Evolutionary conservation across 2,797 vertebrate species (phyloP), one percentile per base, ranked within the genome.

Genomic region (Enteromius trimaculatus): DNA sequence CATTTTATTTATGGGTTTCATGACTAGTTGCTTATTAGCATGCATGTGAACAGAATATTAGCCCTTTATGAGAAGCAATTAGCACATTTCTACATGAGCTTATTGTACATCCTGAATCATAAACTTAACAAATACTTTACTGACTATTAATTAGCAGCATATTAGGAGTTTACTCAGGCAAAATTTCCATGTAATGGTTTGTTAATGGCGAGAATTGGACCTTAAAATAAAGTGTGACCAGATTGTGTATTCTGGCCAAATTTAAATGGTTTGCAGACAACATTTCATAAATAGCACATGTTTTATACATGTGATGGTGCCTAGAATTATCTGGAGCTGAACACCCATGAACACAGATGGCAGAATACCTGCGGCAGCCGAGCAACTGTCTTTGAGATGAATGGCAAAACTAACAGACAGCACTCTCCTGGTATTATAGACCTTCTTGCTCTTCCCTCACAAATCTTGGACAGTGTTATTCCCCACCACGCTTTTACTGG

Each of bases 401-500:
- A 31, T 19, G 6, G 47, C 23, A 80, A 62, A 1, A 8, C 53
- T 71, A 44, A 44, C 37, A 21, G 11, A 44, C 2, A 31, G 5
- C 37, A 21, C 23, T 58, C 79, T 70, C 53, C 17, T 21, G 23
- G 13, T 62, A 62, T 60, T 23, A 14, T 47, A 39, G 21, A 76
- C 51, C 31, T 39, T 76, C 29, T 39, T 60, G 34, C n/a, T 26
- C 14, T 85, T 64, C 75, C 79, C 68, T 62, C 64, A 55, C 87
- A 64, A 84, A 88, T 86, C 81, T 53, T 74, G 80, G 81, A 71
- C 75, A 79, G 58, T 76, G 81, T 53, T 79, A 82, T 86, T 84
- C 82, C 84, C 82, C 87, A 86, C 70, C 76, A 85, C 62, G 64
- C 72, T 72, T 84, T 88, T 55, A 87, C 82, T 88, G 72, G 86